Evolutionary conservation across 1,140 invertebrate genomes (phyloP).

Genomic region (Amyelois transitella): DNA sequence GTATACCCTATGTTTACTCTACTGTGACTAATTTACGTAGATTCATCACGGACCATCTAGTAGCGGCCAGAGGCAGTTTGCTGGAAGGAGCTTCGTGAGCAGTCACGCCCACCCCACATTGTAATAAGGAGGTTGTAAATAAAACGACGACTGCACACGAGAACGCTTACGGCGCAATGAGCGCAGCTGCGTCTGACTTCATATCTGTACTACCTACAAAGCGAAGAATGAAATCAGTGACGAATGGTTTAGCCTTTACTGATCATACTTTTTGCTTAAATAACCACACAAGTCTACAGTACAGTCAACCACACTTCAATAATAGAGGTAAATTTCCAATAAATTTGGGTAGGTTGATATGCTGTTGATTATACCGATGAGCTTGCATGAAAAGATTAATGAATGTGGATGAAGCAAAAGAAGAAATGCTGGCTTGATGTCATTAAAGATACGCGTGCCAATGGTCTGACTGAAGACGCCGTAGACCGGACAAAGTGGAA

Average conservation of each 20-base stretch:
- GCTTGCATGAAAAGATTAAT: no score
- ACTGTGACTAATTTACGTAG: neutral
- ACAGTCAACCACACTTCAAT: no score
- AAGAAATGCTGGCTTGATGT: no score
- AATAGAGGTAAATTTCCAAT: no score
- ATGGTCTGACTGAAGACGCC: no score
- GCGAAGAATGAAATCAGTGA: neutral
- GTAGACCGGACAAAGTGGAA: no score
- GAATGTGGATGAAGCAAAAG: no score
- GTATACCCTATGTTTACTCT: neutral
- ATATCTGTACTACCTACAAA: slow-evolving; percentile 7
- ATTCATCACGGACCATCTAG: neutral
- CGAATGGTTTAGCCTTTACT: no score
- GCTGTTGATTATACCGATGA: no score
- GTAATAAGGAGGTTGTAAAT: slow-evolving; percentile 21
- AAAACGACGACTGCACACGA: slow-evolving; percentile 29
- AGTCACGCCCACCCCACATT: slow-evolving; percentile 29
- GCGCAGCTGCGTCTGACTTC: slow-evolving; percentile 26
- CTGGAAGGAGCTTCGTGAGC: slow-evolving; percentile 27
- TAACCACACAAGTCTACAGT: neutral
- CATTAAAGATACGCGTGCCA: no score
- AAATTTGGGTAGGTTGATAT: no score
- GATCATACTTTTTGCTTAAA: neutral
- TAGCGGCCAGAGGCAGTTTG: slow-evolving; percentile 26
- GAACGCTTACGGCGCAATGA: slow-evolving; percentile 27